phyloP scores from a whole-genome alignment of 37 sponge, comb jelly and placozoan species.

The Chondrilla cf. caribensis region DNA sequence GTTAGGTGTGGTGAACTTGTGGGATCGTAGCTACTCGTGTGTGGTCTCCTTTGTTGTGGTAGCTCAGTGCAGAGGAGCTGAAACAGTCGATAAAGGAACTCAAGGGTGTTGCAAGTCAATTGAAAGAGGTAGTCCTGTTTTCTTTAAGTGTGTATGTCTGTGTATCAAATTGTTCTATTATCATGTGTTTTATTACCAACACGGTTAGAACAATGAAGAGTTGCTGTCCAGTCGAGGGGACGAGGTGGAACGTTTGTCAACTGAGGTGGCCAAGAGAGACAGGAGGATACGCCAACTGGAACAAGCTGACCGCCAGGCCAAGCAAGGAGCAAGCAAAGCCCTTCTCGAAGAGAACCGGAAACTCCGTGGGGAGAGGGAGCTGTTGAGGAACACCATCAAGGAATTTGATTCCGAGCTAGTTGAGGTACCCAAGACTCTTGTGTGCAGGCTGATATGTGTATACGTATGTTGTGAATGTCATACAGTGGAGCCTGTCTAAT shows the following conservation, averaged over 20 bases:
- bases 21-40: too few species aligned
- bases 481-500: too few species aligned
- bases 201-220: too few species aligned
- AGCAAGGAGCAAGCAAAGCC: conserved; percentile 20
- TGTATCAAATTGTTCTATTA: too few species aligned
- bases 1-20: too few species aligned
- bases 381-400: conserved; percentile 54
- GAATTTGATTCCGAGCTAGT: conserved; percentile 59
- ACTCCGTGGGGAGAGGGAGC: conserved; percentile 71
- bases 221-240: background rate
- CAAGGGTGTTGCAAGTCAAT: too few species aligned
- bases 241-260: background rate
- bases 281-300: background rate
- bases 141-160: too few species aligned
- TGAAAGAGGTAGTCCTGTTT: too few species aligned
- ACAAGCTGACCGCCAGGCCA: background rate
- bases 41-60: too few species aligned
- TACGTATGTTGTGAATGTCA: conserved; percentile 15
- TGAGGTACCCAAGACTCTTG: conserved; percentile 29
- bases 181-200: too few species aligned
- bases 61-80: too few species aligned
- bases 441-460: background rate
- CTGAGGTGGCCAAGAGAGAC: conserved; percentile 10
- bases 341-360: conserved; percentile 26
- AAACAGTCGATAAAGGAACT: too few species aligned